Percentiles rank a stretch among this genome's conserved stretches.
Conservation (phyloP, 2,113 vertebrate genomes). For the Dipodomys spectabilis region DNA sequence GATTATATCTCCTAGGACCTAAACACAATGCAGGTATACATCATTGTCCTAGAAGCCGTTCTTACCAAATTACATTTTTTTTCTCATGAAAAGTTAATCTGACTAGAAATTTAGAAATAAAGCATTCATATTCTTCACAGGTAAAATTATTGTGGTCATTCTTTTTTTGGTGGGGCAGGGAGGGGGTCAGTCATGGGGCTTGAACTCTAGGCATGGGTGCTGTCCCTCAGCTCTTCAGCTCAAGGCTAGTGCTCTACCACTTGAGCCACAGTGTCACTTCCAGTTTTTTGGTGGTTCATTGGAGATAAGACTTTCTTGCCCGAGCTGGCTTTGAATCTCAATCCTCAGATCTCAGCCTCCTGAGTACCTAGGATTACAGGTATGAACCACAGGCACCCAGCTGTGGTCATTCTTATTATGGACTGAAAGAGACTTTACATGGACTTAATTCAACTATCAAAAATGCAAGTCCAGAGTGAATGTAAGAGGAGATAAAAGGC, state of each 20-base stretch:
- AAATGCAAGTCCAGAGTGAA: background rate
- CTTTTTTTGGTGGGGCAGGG: background rate
- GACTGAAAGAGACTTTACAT: background rate
- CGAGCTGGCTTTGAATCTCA: no score
- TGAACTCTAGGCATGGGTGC: no score
- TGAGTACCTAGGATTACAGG: no score
- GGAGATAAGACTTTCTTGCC: no score
- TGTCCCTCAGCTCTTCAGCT: no score
- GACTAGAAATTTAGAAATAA: background rate
- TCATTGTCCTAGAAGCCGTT: background rate
- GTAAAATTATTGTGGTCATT: background rate
- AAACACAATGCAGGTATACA: background rate
- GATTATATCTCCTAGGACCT: background rate
- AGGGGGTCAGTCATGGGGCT: no score
- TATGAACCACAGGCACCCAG: no score
- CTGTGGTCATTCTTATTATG: no score
- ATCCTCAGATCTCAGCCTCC: no score
- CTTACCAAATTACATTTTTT: background rate
- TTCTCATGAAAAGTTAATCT: constrained; percentile 33
- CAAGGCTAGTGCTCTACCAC: no score
- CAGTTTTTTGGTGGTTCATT: no score
- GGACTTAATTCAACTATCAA: background rate
- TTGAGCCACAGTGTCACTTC: no score
- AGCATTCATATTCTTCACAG: background rate
- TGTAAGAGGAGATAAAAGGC: background rate